These are phyloP conservation scores for Apocheima hispidaria DNA, from an alignment of 2,888 invertebrate genomes.

Conservation along the genomic window DNA sequence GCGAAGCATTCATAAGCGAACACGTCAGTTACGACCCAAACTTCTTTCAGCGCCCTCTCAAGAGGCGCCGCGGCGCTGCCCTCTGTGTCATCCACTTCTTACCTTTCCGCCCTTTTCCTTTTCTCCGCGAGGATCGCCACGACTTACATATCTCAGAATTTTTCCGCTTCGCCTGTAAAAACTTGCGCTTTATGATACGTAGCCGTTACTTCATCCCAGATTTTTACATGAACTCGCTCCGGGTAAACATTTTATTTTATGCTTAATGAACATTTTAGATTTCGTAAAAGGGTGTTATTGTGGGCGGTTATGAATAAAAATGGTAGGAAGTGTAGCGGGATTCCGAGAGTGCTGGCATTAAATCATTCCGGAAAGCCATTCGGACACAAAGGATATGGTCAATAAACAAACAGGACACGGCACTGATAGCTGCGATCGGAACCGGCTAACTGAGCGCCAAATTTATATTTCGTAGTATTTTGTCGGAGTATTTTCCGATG, in stretches of 20 bases:
- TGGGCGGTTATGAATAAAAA: conserved; percentile 66
- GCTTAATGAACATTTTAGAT: conserved; percentile 56
- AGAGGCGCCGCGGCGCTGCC: conserved; percentile 62
- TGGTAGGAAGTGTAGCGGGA: conserved; percentile 56
- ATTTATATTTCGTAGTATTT: conserved; percentile 63
- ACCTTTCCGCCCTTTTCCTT: conserved; percentile 59
- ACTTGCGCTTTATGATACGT: conserved; percentile 53
- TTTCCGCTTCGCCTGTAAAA: conserved; percentile 52
- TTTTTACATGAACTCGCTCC: conserved; percentile 43
- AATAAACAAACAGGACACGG: conserved; percentile 75
- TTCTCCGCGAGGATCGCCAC: conserved; percentile 54
- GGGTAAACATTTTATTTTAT: conserved; percentile 47
- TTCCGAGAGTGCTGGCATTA: conserved; percentile 63
- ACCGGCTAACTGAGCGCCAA: conserved; percentile 60
- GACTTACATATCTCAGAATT: conserved; percentile 59
- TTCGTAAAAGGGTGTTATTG: conserved; percentile 57
- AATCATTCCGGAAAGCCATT: conserved; percentile 75
- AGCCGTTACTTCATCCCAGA: conserved; percentile 50
- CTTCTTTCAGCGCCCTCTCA: conserved; percentile 74
- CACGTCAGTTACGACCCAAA: conserved; percentile 74
- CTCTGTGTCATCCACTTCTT: conserved; percentile 72
- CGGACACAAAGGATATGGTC: conserved; percentile 76
- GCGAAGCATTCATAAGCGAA: conserved; percentile 74
- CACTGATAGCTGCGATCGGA: conserved; percentile 64
- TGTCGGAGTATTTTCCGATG: conserved; percentile 60